Conservation (phyloP, 1,140 invertebrate genomes). For the Lasaia peninsularis region DNA sequence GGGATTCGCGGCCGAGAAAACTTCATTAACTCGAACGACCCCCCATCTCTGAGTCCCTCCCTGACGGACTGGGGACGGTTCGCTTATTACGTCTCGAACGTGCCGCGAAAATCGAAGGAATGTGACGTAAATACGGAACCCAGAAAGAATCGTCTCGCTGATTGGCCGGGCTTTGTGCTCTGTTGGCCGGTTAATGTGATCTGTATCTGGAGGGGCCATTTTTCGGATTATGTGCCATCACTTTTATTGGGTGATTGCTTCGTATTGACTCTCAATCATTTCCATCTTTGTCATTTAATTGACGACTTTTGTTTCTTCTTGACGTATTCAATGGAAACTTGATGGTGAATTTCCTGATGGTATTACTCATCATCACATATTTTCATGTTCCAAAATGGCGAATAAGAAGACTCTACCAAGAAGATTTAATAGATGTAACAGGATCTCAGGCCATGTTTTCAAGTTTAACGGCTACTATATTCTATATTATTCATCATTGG, state of each 20-base stretch:
- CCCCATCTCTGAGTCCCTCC: conserved; percentile 27
- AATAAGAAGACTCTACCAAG: too few relatives aligned
- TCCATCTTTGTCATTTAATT: not conserved
- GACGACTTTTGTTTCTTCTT: not conserved
- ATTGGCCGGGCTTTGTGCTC: conserved; percentile 64
- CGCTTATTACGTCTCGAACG: conserved; percentile 73
- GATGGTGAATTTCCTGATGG: too few relatives aligned
- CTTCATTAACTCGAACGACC: conserved; percentile 71
- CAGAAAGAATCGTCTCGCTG: conserved; percentile 62
- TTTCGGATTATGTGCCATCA: conserved; percentile 56
- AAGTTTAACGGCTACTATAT: too few relatives aligned
- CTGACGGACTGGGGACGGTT: conserved; percentile 59
- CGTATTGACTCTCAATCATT: not conserved
- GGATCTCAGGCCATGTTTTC: too few relatives aligned
- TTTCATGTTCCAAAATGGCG: too few relatives aligned
- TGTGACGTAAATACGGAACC: conserved; percentile 69
- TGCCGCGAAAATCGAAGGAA: conserved; percentile 75
- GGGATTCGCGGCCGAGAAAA: conserved; percentile 73
- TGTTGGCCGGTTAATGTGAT: conserved; percentile 65
- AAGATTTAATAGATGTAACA: too few relatives aligned
- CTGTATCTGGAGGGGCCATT: conserved; percentile 52
- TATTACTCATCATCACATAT: too few relatives aligned
- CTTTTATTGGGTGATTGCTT: conserved; percentile 38
- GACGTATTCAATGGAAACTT: too few relatives aligned
- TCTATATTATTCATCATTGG: too few relatives aligned